These are phyloP conservation scores for Trachymyrmex cornetzi DNA, from an alignment of 1,140 invertebrate species.

Conservation along the genomic window DNA sequence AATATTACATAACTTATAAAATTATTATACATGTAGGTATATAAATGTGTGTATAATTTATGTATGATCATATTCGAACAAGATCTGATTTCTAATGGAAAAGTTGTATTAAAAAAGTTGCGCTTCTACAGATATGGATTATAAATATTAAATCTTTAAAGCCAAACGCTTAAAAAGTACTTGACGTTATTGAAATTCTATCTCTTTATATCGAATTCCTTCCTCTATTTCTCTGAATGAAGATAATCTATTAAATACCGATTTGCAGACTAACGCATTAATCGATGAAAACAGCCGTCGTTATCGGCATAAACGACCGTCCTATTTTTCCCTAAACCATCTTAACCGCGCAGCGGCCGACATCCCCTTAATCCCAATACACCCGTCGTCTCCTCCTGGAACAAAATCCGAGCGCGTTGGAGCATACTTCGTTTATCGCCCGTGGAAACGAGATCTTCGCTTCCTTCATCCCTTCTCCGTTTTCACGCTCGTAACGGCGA, in stretches of 20 bases:
- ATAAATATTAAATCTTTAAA: slow-evolving; percentile 7
- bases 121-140: not conserved
- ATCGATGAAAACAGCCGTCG: slow-evolving; percentile 43
- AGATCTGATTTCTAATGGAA: not conserved
- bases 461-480: not conserved
- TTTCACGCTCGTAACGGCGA: slow-evolving; percentile 48
- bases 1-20: too few species aligned
- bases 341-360: slow-evolving; percentile 26
- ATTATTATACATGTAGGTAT: not conserved
- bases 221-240: not conserved
- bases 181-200: slow-evolving; percentile 30
- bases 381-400: slow-evolving; percentile 44
- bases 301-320: slow-evolving; percentile 10
- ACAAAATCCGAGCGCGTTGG: slow-evolving; percentile 66
- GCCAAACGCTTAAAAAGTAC: not conserved
- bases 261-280: slow-evolving; percentile 41
- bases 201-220: not conserved
- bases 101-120: not conserved
- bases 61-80: not conserved
- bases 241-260: slow-evolving; percentile 7
- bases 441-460: slow-evolving; percentile 55
- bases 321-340: slow-evolving; percentile 39
- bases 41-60: not conserved
- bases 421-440: slow-evolving; percentile 66
- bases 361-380: slow-evolving; percentile 66